A percentile compares a stretch with the other conserved stretches of the same genome.
Evolutionary conservation across 2,888 invertebrate species (phyloP).

Genomic region (Scaptodrosophila latifasciaeformis): DNA sequence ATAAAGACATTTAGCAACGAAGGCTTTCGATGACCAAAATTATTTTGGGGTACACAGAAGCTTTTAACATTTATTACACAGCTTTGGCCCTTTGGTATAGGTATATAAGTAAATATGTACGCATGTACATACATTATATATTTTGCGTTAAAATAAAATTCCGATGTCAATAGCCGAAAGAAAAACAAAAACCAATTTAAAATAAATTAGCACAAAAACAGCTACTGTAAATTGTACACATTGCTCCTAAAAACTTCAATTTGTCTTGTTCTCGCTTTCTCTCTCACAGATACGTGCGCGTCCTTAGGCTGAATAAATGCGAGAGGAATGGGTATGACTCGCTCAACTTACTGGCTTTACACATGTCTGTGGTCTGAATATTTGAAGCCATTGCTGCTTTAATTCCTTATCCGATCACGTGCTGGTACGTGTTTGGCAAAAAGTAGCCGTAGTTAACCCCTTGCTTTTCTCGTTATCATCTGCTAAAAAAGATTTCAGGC

Average conservation of each 20-base stretch:
- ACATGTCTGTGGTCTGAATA: slow-evolving; percentile 45
- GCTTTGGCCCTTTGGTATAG: background rate
- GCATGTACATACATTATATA: no score
- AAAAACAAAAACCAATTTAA: slow-evolving; percentile 54
- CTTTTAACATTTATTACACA: slow-evolving; percentile 1
- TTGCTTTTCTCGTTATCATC: background rate
- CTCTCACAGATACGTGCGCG: slow-evolving; percentile 14
- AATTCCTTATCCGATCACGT: slow-evolving; percentile 64
- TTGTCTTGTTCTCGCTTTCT: no score
- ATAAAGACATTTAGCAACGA: slow-evolving; percentile 28
- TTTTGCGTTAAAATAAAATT: no score
- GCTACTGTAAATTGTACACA: slow-evolving; percentile 38
- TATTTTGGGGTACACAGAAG: background rate
- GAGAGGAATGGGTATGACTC: background rate
- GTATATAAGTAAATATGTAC: background rate
- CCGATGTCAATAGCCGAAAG: slow-evolving; percentile 20
- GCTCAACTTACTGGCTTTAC: slow-evolving; percentile 42
- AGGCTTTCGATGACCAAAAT: no score
- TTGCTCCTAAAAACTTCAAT: slow-evolving; percentile 34
- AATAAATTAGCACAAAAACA: slow-evolving; percentile 55
- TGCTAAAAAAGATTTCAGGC: slow-evolving; percentile 42
- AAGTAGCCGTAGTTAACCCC: background rate
- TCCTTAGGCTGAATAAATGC: slow-evolving; percentile 44
- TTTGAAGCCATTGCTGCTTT: slow-evolving; percentile 23
- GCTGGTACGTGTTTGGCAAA: slow-evolving; percentile 48